These are phyloP conservation scores for Callipepla californica DNA, from an alignment of 2,113 vertebrate species.

Conservation along the genomic window DNA sequence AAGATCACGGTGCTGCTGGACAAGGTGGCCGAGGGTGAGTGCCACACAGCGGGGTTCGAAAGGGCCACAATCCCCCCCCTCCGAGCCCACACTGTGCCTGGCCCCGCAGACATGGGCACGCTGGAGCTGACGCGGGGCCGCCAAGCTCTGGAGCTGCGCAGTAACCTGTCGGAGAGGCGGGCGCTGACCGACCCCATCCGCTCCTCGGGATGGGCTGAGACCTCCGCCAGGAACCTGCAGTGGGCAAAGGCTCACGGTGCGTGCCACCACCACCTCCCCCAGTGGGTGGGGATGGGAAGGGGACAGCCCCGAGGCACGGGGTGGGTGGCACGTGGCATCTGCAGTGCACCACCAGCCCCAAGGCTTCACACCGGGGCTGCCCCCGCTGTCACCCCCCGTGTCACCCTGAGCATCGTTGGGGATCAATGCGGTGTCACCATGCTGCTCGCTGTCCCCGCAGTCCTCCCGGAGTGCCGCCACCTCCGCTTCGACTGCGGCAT, in stretches of 20 bases:
- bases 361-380: not conserved
- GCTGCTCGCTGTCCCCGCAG: slow-evolving; percentile 48
- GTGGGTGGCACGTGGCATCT: accelerated
- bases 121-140: slow-evolving; percentile 82
- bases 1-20: slow-evolving; percentile 90
- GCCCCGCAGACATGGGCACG: slow-evolving; percentile 85
- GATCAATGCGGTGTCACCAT: not conserved
- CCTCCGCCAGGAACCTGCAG: slow-evolving; percentile 86
- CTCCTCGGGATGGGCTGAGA: slow-evolving; percentile 53
- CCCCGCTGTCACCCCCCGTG: not conserved
- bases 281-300: too few species aligned
- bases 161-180: slow-evolving; percentile 87
- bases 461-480: slow-evolving; percentile 78
- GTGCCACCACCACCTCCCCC: accelerated
- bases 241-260: slow-evolving; percentile 88
- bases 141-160: slow-evolving; percentile 89
- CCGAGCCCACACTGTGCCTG: not conserved
- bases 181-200: slow-evolving; percentile 82
- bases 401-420: not conserved
- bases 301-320: accelerated
- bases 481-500: slow-evolving; percentile 84
- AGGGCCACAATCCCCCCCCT: accelerated
- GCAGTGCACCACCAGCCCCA: not conserved
- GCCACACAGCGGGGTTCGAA: not conserved
- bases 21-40: slow-evolving; percentile 87